Evolutionary conservation across 2,113 vertebrate genomes (phyloP), one percentile per base, ranked within the genome.

Genomic region (Oxyura jamaicensis): DNA sequence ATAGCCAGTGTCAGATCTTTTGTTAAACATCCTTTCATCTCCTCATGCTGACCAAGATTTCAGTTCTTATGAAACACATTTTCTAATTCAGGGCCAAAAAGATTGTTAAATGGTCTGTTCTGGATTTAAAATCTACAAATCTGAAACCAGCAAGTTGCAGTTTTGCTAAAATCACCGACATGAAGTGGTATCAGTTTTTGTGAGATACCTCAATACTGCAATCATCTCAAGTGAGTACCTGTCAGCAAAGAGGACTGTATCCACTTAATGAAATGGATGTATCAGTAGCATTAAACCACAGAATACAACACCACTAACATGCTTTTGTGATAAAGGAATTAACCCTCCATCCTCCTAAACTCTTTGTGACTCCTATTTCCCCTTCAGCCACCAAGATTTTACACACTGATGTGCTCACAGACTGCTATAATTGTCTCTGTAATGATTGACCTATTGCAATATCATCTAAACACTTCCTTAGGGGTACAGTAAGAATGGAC

Each of bases 271-370:
- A 89, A 95, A 91, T 72, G 83, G 39, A 60, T 91, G 39, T 86
- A 92, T 85, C 62, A 20, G 65, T 92, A 62, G 48, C 36, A 62
- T 78, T 86, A 78, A 91, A 91, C 69, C 92, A 94, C 63, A 83
- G 78, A 86, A 84, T 22, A 10, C 16, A 75, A 52, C 60, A 86
- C 66, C 63, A 81, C n/a, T 82, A 88, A 69, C 41, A 73, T 21
- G 41, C 26, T n/a, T 86, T 83, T 76, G 53, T 79, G 44, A 76
- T 76, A 87, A 91, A 82, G 46, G 28, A 91, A 80, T 95, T 94
- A 94, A 87, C 58, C 39, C 48, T 88, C 46, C 29, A 14, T 68
- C 14, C 6, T 79, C 28, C 58, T 39, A 52, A 76, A 13, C 2
- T 42, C 33, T 41, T 66, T 35, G 19, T 86, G 55, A 55, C 46